These are phyloP conservation scores for Troilus luridus DNA, from an alignment of 2,888 invertebrate species.

Conservation along the genomic window DNA sequence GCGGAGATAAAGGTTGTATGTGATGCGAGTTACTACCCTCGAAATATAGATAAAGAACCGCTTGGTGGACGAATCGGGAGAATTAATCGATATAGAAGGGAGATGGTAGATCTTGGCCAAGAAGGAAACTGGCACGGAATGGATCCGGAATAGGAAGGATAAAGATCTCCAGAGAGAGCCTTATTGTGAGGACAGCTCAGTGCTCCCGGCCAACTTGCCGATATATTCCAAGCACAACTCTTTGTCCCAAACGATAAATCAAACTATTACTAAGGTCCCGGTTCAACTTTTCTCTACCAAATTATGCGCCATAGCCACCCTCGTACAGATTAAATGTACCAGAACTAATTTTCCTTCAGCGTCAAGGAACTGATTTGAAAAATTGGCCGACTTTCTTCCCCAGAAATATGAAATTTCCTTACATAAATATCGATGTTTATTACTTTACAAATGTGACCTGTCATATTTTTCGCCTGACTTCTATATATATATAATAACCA, in stretches of 20 bases:
- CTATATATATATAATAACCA: no score
- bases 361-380: conserved; percentile 50
- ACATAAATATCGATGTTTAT: background rate
- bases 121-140: conserved; percentile 38
- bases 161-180: background rate
- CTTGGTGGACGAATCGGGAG: background rate
- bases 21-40: background rate
- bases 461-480: no score
- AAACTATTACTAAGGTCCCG: conserved; percentile 42
- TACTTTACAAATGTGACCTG: background rate
- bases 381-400: background rate
- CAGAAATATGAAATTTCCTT: background rate
- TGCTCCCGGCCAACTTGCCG: background rate
- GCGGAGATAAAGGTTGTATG: no score
- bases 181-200: conserved; percentile 19
- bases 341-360: conserved; percentile 48
- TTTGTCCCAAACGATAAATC: conserved; percentile 25
- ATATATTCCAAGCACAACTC: conserved; percentile 38
- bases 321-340: conserved; percentile 44
- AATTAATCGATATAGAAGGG: conserved; percentile 1
- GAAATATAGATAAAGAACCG: background rate
- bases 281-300: conserved; percentile 38
- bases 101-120: background rate
- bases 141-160: conserved; percentile 1
- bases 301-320: conserved; percentile 32